Conservation (phyloP, 2,113 vertebrate species). For the Lathamus discolor region DNA sequence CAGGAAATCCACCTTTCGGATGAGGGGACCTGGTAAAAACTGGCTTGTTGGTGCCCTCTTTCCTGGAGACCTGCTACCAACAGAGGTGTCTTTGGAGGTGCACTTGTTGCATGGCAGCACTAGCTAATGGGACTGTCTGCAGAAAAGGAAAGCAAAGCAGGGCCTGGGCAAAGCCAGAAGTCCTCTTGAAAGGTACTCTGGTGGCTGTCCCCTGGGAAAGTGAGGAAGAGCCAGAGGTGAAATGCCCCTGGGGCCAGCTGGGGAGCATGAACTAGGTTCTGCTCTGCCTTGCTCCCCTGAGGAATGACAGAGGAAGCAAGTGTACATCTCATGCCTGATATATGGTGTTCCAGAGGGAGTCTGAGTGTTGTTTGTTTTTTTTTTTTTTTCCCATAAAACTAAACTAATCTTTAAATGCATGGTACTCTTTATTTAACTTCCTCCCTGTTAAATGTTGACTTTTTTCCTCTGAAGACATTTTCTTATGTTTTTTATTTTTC, state of each 20-base stretch:
- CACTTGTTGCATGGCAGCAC: not conserved
- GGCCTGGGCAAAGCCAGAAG: not conserved
- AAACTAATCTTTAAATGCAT: not conserved
- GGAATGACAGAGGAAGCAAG: not conserved
- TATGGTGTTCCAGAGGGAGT: not conserved
- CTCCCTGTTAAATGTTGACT: not conserved
- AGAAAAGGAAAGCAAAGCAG: not conserved
- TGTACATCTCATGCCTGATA: not conserved
- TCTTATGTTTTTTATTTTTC: too few relatives aligned
- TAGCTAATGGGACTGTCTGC: not conserved
- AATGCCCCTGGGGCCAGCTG: not conserved
- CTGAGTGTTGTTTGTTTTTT: not conserved
- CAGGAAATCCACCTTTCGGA: not conserved
- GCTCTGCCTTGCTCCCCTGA: not conserved
- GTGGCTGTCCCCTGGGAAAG: fast-evolving
- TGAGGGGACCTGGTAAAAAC: not conserved
- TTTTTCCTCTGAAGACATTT: not conserved
- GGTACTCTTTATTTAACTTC: not conserved
- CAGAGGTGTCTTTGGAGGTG: fast-evolving
- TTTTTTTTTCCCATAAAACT: not conserved
- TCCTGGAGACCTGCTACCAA: not conserved
- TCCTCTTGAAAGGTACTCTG: fast-evolving
- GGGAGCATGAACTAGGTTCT: not conserved
- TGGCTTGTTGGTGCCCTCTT: fast-evolving
- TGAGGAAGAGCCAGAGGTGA: not conserved